These are phyloP conservation scores for Eudasyphora cyanicolor DNA, from an alignment of 2,888 invertebrate genomes.

Conservation along the genomic window DNA sequence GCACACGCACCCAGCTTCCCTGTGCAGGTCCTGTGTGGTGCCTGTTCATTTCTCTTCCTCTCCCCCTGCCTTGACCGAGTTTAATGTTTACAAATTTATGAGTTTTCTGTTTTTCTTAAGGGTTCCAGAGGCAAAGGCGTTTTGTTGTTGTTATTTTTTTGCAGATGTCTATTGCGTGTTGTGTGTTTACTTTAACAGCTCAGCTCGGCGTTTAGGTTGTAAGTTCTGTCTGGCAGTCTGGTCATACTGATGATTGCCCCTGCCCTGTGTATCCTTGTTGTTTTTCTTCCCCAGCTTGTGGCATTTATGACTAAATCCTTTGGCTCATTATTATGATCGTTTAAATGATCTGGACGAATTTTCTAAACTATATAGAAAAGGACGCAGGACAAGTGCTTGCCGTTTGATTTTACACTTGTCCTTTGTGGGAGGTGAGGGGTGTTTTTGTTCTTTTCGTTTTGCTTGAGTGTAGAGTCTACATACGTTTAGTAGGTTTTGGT, in stretches of 20 bases:
- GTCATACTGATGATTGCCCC: too few relatives aligned
- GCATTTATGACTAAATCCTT: slow-evolving; percentile 63
- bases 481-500: slow-evolving; percentile 22
- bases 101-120: slow-evolving; percentile 4
- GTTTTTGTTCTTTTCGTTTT: slow-evolving; percentile 48
- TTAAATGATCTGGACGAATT: slow-evolving; percentile 47
- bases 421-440: neutral
- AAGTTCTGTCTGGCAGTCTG: slow-evolving; percentile 49
- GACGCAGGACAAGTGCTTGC: neutral
- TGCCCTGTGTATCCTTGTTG: too few relatives aligned
- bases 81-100: slow-evolving; percentile 49
- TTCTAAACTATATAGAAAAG: neutral
- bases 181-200: slow-evolving; percentile 67
- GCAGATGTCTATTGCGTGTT: slow-evolving; percentile 62
- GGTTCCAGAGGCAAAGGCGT: slow-evolving; percentile 38
- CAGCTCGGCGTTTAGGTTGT: slow-evolving; percentile 50
- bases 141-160: slow-evolving; percentile 59
- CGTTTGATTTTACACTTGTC: neutral
- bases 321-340: slow-evolving; percentile 64
- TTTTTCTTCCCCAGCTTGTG: neutral
- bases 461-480: slow-evolving; percentile 31
- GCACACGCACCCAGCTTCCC: slow-evolving; percentile 27
- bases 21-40: neutral
- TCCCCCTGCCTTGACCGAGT: slow-evolving; percentile 22
- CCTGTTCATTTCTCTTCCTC: neutral